phyloP scores from a whole-genome alignment of 2,797 vertebrate genomes.

The Eurystomus glaucurus region DNA sequence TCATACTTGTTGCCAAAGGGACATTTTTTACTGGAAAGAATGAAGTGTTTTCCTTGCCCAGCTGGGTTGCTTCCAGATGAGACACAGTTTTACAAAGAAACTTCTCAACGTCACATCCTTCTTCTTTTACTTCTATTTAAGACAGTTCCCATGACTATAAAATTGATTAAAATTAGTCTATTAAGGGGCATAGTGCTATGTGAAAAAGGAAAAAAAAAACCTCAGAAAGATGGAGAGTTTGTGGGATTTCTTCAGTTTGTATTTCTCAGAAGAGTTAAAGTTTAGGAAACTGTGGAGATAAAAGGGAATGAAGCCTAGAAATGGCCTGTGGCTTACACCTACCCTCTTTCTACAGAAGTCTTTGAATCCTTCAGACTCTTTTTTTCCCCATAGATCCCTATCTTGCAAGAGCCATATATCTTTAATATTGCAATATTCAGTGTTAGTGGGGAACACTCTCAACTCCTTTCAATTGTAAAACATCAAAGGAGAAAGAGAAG shows the following conservation, averaged over 20 bases:
- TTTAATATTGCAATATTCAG: constrained; percentile 58
- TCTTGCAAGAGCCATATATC: not conserved
- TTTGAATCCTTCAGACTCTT: constrained; percentile 46
- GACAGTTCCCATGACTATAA: not conserved
- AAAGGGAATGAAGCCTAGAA: constrained; percentile 47
- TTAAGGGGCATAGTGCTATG: not conserved
- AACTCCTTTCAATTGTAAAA: constrained; percentile 32
- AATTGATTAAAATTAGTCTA: not conserved
- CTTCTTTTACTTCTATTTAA: not conserved
- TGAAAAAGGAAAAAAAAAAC: not conserved
- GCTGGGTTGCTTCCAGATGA: not conserved
- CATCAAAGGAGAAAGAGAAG: constrained; percentile 17
- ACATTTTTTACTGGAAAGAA: not conserved
- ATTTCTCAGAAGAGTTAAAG: constrained; percentile 5
- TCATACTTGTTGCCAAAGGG: not conserved
- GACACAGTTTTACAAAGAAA: not conserved
- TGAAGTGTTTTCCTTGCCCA: not conserved
- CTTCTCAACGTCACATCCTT: not conserved
- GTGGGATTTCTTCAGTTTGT: not conserved
- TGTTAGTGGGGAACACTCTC: constrained; percentile 18
- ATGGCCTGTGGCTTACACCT: constrained; percentile 33
- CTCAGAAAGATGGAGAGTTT: not conserved
- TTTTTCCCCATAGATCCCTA: not conserved
- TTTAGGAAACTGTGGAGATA: constrained; percentile 40
- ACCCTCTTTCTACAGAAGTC: not conserved